Base-by-base conservation (phyloP, 2,797 vertebrate species). In the Siniperca obscura region DNA sequence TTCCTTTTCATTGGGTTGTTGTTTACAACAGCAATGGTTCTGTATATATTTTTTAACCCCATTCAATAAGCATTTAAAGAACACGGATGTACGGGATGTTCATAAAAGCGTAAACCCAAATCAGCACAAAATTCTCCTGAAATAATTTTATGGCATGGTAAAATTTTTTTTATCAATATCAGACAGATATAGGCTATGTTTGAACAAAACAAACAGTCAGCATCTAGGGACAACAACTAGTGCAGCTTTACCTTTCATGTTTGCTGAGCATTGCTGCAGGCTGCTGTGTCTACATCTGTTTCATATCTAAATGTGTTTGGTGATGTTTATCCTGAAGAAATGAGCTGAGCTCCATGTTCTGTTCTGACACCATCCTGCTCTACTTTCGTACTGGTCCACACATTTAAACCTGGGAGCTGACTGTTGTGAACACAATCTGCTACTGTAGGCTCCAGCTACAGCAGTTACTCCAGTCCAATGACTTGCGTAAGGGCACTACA, bases 251-350 rank as follows among this genome's bases (percentile, higher is more conserved):
- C 25, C 56, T 60, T 66, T n/a, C 9, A 0, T 50, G 34, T 75
- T n/a, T 48, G 71, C 60, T 21, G 22, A 48, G 55, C 60, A 9
- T 21, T 11, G 46, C 71, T 66, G 55, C 68, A 46, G 68, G 48
- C 69, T 69, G 69, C 52, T 27, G 53, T 82, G 17, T 67, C 30
- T 46, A 52, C 38, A 66, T 69, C 6, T 66, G 22, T 74, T 81
- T 48, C 65, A 70, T 57, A 42, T 73, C 48, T 57, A 48, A 70
- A 36, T 50, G 38, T 61, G 69, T 61, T 36, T 70, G 53, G 21
- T 14, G 10, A 14, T 56, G 64, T 70, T 83, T 55, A n/a, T 59
- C 36, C 5, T 5, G 46, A 25, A 42, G 27, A 55, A 57, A n/a
- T 70, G 44, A 27, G 57, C 46, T 71, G 34, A 50, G 36, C 52